Conservation (phyloP, 2,797 vertebrate genomes). For the Perodicticus potto region DNA sequence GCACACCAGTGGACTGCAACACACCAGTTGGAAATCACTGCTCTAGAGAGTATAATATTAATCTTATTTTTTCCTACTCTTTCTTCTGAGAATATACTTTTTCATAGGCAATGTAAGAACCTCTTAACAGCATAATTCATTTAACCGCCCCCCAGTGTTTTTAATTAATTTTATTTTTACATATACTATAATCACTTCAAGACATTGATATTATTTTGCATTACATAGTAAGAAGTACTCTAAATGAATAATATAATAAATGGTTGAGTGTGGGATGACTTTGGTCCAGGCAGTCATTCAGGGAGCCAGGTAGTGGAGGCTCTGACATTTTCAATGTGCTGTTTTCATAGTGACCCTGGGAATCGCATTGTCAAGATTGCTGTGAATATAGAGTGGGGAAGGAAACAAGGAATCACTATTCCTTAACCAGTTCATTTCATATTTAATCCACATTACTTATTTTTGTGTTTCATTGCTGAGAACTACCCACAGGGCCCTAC, state of each 20-base stretch:
- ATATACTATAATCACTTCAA: neutral
- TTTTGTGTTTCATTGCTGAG: neutral
- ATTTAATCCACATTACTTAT: neutral
- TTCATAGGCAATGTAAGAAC: neutral
- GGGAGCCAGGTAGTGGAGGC: neutral
- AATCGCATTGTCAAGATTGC: neutral
- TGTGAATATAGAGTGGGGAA: neutral
- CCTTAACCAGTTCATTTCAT: neutral
- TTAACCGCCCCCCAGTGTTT: neutral
- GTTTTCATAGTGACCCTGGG: neutral
- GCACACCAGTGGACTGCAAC: too few relatives aligned
- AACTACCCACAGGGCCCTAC: neutral
- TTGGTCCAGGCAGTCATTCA: neutral
- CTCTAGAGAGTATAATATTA: neutral
- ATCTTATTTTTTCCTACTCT: neutral
- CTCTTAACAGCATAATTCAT: neutral
- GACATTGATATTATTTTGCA: neutral
- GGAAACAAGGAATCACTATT: neutral
- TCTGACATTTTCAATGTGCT: neutral
- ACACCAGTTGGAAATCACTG: too few relatives aligned
- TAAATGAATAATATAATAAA: neutral
- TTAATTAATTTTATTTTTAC: neutral
- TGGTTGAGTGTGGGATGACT: neutral
- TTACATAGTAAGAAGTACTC: neutral
- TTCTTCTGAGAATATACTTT: neutral